Conservation (phyloP, 92 coral and sea anemone genomes). For the Phenganax marumi region DNA sequence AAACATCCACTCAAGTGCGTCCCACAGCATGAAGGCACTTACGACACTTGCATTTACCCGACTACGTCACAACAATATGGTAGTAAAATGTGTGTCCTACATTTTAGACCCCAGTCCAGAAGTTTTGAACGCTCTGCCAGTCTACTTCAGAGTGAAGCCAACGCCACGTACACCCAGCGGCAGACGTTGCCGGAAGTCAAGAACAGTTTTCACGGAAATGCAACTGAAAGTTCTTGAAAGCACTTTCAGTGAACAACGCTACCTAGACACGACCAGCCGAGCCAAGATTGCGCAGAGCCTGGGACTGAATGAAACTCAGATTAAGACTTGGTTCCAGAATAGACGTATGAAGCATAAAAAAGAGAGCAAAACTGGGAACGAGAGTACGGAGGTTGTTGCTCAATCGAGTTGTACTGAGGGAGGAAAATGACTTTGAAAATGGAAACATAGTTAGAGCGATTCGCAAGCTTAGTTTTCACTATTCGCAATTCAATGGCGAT, state of each 20-base stretch:
- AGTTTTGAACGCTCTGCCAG: conserved; percentile 80
- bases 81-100: neutral
- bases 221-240: conserved; percentile 93
- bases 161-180: conserved; percentile 95
- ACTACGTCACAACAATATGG: neutral
- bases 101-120: conserved; percentile 84
- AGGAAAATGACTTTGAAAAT: neutral
- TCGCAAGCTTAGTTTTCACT: no score
- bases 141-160: conserved; percentile 94
- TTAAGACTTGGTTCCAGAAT: conserved; percentile 98
- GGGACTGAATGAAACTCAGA: conserved; percentile 93
- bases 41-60: neutral
- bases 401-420: neutral
- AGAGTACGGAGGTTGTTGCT: neutral
- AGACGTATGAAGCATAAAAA: conserved; percentile 98
- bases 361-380: conserved; percentile 54
- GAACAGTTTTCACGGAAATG: conserved; percentile 95
- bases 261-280: conserved; percentile 93
- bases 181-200: conserved; percentile 91
- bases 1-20: no score
- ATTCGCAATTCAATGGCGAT: no score
- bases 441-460: no score
- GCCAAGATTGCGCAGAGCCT: conserved; percentile 92
- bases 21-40: neutral
- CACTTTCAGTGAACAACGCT: conserved; percentile 90